These are phyloP conservation scores for Bombus superbus DNA, from an alignment of 1,140 invertebrate genomes.

Conservation along the genomic window DNA sequence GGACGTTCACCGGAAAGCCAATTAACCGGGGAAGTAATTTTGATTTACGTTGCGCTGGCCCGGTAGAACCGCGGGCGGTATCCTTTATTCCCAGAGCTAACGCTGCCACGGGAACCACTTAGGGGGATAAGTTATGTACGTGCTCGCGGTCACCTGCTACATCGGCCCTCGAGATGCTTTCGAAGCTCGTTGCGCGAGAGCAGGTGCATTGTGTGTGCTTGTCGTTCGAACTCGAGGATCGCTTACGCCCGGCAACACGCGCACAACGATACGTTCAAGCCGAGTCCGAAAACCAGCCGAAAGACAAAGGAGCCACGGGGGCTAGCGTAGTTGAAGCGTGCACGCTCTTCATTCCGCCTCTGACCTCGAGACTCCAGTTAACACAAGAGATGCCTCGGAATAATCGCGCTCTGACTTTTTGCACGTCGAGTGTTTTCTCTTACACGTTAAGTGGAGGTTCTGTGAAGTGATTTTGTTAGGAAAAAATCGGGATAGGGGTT, in stretches of 20 bases:
- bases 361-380: slow-evolving; percentile 33
- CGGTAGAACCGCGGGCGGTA: slow-evolving; percentile 27
- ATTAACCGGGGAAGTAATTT: slow-evolving; percentile 46
- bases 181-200: slow-evolving; percentile 29
- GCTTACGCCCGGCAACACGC: no score
- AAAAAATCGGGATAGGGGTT: no score
- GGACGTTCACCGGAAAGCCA: background rate
- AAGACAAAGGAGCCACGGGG: slow-evolving; percentile 35
- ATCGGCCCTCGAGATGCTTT: slow-evolving; percentile 56
- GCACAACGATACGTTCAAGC: no score
- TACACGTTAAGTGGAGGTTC: no score
- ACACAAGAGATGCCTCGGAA: no score
- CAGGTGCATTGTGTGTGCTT: slow-evolving; percentile 61
- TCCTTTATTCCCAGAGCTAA: slow-evolving; percentile 58
- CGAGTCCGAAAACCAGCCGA: background rate
- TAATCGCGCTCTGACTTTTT: no score
- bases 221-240: no score
- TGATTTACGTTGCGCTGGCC: slow-evolving; percentile 25
- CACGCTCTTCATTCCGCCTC: slow-evolving; percentile 6
- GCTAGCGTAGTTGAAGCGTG: background rate
- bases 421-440: no score
- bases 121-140: slow-evolving; percentile 69
- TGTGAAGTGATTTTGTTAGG: no score
- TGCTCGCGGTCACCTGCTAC: slow-evolving; percentile 67
- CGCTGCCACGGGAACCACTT: slow-evolving; percentile 50